Evolutionary conservation across 2,797 vertebrate genomes (phyloP), one percentile per base, ranked within the genome.

Genomic region (Hoplostethus mediterraneus): DNA sequence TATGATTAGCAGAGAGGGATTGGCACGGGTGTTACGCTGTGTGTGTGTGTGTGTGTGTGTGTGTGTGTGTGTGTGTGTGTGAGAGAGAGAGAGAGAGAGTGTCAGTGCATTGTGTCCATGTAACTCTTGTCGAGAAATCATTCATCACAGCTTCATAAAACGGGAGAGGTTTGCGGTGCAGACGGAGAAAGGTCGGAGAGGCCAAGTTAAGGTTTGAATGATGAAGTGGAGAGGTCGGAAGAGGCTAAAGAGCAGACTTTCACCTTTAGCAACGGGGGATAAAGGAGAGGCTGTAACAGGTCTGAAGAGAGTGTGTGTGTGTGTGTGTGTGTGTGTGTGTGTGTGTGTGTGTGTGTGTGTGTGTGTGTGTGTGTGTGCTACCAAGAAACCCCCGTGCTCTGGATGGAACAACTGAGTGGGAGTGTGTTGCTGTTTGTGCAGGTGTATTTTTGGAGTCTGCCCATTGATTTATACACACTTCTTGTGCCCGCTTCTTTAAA

Each of bases 381-480:
- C 12, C 44, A 31, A 33, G 48, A 3, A 2, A 44, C 38, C 59
- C 9, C 12, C 6, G 9, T 63, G 62, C 33, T 52, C 30, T 9
- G 67, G 74, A 49, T 58, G 36, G 28, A 80, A 45, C 56, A 44
- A 72, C 63, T 58, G 48, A 49, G 59, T 59, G 17, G 7, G 49
- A 48, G 47, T 52, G 74, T 72, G 63, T 69, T 21, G 21, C 21
- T 57, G 54, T 63, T 67, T 58, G 61, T 63, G 74, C 75, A 66
- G 71, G 64, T 84, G 63, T 59, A 44, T 57, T 56, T 68, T 68
- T 57, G 38, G 28, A 55, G 25, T 21, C 17, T 9, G 17, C 7
- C 5, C 48, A 69, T 70, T 74, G 77, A 82, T 84, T 82, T 82
- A 72, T 75, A 71, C 10, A 16, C 4, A 13, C 0, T 55, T 51